phyloP scores from a whole-genome alignment of 2,888 invertebrate genomes.

The Patella pellucida region DNA sequence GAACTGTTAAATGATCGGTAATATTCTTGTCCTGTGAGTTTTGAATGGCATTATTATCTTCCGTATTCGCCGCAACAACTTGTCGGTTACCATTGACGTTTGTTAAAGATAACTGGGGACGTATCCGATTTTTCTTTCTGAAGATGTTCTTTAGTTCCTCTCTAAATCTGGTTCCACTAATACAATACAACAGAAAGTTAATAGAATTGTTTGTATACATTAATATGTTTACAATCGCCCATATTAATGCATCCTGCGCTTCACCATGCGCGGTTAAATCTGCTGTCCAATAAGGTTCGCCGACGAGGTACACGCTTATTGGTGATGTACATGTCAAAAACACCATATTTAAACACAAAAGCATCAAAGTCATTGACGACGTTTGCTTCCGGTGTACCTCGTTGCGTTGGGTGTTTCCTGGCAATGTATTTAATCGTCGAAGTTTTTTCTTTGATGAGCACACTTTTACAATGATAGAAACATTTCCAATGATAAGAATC shows the following conservation, averaged over 20 bases:
- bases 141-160: conserved; percentile 45
- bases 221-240: conserved; percentile 51
- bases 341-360: conserved; percentile 51
- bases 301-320: conserved; percentile 46
- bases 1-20: no score
- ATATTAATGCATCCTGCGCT: conserved; percentile 38
- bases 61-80: no score
- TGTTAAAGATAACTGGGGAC: conserved; percentile 4
- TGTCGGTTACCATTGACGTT: neutral
- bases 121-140: conserved; percentile 21
- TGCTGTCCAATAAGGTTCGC: conserved; percentile 34
- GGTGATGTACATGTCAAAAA: conserved; percentile 50
- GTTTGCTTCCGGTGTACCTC: conserved; percentile 18
- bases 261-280: neutral
- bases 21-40: no score
- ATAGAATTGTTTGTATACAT: conserved; percentile 59
- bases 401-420: neutral
- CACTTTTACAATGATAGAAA: conserved; percentile 49
- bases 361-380: conserved; percentile 54
- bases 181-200: conserved; percentile 57
- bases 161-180: conserved; percentile 56
- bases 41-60: no score
- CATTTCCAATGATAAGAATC: conserved; percentile 53
- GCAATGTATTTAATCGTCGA: conserved; percentile 15
- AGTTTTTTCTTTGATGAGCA: conserved; percentile 24